A percentile compares a stretch with the other conserved stretches of the same genome.
Conservation (phyloP, 2,888 invertebrate genomes). For the Megastigmus dorsalis region DNA sequence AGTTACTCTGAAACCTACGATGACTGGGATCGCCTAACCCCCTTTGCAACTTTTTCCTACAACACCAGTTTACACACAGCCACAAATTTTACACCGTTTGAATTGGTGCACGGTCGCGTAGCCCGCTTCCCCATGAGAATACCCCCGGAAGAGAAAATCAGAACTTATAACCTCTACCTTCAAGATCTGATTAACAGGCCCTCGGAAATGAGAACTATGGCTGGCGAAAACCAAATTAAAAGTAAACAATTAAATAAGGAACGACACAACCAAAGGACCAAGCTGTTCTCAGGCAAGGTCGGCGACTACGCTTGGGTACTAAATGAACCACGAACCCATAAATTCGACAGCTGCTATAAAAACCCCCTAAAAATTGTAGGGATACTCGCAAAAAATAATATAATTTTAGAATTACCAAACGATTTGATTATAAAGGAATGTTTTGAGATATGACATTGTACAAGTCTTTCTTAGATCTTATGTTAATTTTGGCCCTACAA, state of each 20-base stretch:
- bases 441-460: too few relatives aligned
- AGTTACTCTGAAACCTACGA: neutral
- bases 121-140: neutral
- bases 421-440: too few relatives aligned
- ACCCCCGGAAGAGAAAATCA: neutral
- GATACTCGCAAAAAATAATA: neutral
- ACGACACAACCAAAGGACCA: too few relatives aligned
- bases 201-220: neutral
- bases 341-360: neutral
- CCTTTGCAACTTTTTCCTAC: too few relatives aligned
- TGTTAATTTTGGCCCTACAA: too few relatives aligned
- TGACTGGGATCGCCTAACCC: too few relatives aligned
- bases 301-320: neutral
- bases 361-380: neutral
- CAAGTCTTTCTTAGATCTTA: too few relatives aligned
- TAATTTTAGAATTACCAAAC: too few relatives aligned
- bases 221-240: neutral
- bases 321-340: neutral
- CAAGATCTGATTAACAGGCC: neutral
- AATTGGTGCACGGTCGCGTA: neutral
- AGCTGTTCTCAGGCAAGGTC: neutral
- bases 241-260: too few relatives aligned
- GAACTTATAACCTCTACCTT: neutral
- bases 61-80: neutral
- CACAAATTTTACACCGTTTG: neutral